Percentiles rank a stretch among this genome's conserved stretches.
Conservation (phyloP, 2,113 vertebrate species). For the Seriola quinqueradiata region DNA sequence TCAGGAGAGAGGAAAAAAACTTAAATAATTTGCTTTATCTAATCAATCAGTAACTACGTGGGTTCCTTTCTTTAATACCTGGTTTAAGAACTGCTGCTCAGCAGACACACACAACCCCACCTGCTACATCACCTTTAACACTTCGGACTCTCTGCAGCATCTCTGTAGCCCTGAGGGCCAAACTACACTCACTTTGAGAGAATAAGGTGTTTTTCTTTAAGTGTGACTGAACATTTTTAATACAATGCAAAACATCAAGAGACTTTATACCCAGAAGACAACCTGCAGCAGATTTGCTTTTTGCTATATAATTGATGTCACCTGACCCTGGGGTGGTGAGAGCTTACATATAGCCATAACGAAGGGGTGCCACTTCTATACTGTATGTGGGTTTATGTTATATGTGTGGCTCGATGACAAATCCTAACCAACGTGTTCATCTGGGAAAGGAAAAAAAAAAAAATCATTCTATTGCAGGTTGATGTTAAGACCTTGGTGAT, state of each 20-base stretch:
- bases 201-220: slow-evolving; percentile 1
- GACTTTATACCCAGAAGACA: neutral
- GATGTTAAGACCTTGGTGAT: slow-evolving; percentile 9
- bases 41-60: neutral
- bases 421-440: neutral
- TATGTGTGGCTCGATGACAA: neutral
- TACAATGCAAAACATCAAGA: slow-evolving; percentile 5
- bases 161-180: neutral
- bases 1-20: neutral
- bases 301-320: slow-evolving; percentile 9
- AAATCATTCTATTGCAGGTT: neutral
- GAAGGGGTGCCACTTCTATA: neutral
- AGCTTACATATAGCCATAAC: slow-evolving; percentile 2
- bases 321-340: neutral
- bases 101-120: neutral
- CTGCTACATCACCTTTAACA: slow-evolving; percentile 1
- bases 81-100: neutral
- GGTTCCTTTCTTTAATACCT: neutral
- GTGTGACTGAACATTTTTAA: slow-evolving; percentile 36
- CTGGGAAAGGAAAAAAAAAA: neutral
- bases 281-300: slow-evolving; percentile 3
- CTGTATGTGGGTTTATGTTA: neutral
- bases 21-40: neutral
- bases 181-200: neutral
- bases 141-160: neutral